These are phyloP conservation scores for Laupala kohalensis DNA, from an alignment of 1,140 invertebrate species.

Conservation along the genomic window DNA sequence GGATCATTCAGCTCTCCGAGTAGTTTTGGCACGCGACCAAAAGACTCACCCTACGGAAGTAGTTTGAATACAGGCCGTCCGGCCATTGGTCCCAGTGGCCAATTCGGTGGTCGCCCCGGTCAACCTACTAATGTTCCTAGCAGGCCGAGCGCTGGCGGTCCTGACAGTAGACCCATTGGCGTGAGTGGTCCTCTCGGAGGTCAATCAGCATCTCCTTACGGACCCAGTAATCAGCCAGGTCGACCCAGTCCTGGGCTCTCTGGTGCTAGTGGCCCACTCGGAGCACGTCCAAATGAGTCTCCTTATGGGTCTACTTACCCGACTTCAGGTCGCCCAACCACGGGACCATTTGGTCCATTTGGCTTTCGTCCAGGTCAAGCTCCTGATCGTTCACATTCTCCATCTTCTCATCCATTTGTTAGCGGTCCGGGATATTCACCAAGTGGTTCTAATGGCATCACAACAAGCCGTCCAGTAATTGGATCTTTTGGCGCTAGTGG, in stretches of 20 bases:
- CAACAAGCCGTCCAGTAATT: not conserved
- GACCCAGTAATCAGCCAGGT: conserved; percentile 15
- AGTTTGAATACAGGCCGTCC: conserved; percentile 5
- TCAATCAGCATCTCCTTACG: not conserved
- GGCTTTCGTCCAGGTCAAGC: conserved; percentile 7
- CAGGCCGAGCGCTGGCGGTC: conserved; percentile 14
- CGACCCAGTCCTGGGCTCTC: not conserved
- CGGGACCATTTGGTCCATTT: conserved; percentile 10
- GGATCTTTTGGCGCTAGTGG: not conserved
- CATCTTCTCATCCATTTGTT: conserved; percentile 20
- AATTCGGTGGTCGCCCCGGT: not conserved
- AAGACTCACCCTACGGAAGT: no score
- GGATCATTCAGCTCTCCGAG: conserved; percentile 8
- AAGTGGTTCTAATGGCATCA: not conserved
- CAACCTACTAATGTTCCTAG: conserved; percentile 7
- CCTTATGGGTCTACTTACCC: no score
- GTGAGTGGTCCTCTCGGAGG: conserved; percentile 9
- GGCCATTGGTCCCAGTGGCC: conserved; percentile 13
- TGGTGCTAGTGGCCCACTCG: conserved; percentile 11
- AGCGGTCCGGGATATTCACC: conserved; percentile 2
- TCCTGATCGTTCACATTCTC: conserved; percentile 7
- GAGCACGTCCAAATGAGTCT: not conserved
- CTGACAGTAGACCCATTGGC: not conserved
- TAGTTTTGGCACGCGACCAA: no score
- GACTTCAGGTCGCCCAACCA: no score